Base-by-base conservation (phyloP, 1,140 invertebrate species). In the Rhopalosiphum maidis region DNA sequence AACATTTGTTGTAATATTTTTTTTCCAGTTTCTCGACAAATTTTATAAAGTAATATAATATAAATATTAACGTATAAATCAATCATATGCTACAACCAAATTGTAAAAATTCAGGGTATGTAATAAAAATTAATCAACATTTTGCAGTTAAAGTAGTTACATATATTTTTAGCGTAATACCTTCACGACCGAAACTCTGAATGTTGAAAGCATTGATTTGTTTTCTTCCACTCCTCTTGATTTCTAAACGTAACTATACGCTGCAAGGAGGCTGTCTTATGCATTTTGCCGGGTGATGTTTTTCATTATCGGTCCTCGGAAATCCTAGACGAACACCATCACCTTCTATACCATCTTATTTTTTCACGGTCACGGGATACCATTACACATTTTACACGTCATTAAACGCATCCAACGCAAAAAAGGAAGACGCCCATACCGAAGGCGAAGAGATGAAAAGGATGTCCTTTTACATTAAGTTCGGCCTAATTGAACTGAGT, bases 401-500 rank as follows among this genome's bases (percentile, higher is more conserved):
- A 83, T 92, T 92, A 83, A 92, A 92, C 77, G 68, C 77, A 35
- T 30, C n/a, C 30, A 37, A 92, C n/a, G 46, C 30, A 25, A 51
- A 83, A 82, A 51, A 51, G 41, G 41, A 30, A 83, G 85, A 92
- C 3, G n/a, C 60, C 55, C 68, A 77, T 25, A 21, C 1, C 4
- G 46, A 35, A 4, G n/a, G 82, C 1, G 46, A 41, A 37, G 43
- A n/a, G 77, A 83, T 21, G 68, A 37, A 92, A 82, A 48, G 30
- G 30, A 82, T 35, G 91, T 90, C n/a, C n/a, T 43, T 30, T 46
- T 91, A 91, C 90, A 77, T 91, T 91, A 91, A 91, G 90, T 91
- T 68, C 60, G 30, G 90, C 25, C 90, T 91, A 91, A 91, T 91
- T 91, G 60, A 91, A 91, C 90, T 7, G 90, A 68, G 90, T 46